Evolutionary conservation across 2,888 invertebrate genomes (phyloP).

Genomic region (Drosophila suboccidentalis): DNA sequence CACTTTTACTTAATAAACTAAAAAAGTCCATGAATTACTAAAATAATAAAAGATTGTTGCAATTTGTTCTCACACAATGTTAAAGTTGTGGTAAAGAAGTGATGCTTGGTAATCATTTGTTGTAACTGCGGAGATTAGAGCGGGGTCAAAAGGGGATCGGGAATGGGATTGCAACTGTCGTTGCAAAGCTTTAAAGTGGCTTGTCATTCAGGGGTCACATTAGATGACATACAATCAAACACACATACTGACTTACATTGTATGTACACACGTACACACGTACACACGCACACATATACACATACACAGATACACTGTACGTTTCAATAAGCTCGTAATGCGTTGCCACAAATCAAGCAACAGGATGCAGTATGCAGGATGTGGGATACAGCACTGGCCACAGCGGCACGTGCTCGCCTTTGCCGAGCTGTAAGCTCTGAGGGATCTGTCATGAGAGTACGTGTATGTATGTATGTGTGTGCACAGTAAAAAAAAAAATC

Average conservation of each 20-base stretch:
- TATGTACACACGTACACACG: background rate
- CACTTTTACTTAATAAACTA: background rate
- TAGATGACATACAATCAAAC: conserved; percentile 24
- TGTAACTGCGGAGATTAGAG: conserved; percentile 11
- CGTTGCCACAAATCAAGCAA: conserved; percentile 46
- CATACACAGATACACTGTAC: conserved; percentile 4
- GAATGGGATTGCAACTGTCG: conserved; percentile 6
- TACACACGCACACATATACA: background rate
- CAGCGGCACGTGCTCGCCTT: conserved; percentile 25
- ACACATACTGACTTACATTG: conserved; percentile 2
- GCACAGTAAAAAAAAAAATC: background rate
- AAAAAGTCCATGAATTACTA: background rate
- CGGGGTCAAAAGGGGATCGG: background rate
- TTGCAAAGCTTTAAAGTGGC: conserved; percentile 34
- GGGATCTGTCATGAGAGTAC: conserved; percentile 19
- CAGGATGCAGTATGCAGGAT: conserved; percentile 23
- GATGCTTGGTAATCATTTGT: conserved; percentile 5
- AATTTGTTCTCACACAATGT: background rate
- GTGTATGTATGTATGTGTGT: background rate
- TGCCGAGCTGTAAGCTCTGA: background rate
- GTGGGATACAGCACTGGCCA: conserved; percentile 1
- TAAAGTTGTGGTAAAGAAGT: background rate
- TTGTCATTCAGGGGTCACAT: conserved; percentile 64
- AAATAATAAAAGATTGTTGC: background rate
- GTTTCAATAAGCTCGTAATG: conserved; percentile 37